phyloP scores from a whole-genome alignment of 1,140 invertebrate genomes.

The Tenebrio molitor region DNA sequence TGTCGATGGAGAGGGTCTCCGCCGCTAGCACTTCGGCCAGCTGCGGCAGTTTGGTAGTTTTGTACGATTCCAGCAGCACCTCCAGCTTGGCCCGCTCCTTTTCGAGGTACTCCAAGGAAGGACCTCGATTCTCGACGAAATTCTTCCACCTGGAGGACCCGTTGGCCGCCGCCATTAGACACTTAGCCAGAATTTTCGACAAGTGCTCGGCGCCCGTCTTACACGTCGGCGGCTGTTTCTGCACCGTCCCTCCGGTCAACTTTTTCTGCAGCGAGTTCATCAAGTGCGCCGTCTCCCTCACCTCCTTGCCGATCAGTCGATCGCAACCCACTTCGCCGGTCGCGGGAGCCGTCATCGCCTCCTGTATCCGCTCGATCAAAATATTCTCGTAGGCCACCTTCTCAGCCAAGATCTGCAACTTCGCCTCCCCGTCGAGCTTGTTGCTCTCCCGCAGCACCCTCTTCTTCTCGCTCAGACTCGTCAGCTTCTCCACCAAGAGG shows the following conservation, averaged over 20 bases:
- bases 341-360: conserved; percentile 64
- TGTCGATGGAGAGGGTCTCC: conserved; percentile 72
- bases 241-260: conserved; percentile 72
- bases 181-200: conserved; percentile 74
- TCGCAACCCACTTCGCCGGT: conserved; percentile 71
- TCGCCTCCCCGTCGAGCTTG: conserved; percentile 75
- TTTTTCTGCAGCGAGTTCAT: conserved; percentile 77
- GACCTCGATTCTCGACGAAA: conserved; percentile 63
- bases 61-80: conserved; percentile 74
- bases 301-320: conserved; percentile 72
- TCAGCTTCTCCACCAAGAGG: conserved; percentile 75
- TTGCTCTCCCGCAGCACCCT: conserved; percentile 73
- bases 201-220: conserved; percentile 73
- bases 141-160: conserved; percentile 59
- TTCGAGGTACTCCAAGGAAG: conserved; percentile 70
- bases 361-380: conserved; percentile 69
- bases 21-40: conserved; percentile 76
- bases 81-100: conserved; percentile 74
- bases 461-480: conserved; percentile 75
- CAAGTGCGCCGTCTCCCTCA: conserved; percentile 81
- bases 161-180: conserved; percentile 56
- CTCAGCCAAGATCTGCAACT: conserved; percentile 79
- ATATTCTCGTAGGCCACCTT: conserved; percentile 83
- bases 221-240: conserved; percentile 66
- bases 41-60: conserved; percentile 76